A percentile compares a stretch with the other conserved stretches of the same genome.
Evolutionary conservation across 2,888 invertebrate genomes (phyloP).

Genomic region (Melieria crassipennis): DNA sequence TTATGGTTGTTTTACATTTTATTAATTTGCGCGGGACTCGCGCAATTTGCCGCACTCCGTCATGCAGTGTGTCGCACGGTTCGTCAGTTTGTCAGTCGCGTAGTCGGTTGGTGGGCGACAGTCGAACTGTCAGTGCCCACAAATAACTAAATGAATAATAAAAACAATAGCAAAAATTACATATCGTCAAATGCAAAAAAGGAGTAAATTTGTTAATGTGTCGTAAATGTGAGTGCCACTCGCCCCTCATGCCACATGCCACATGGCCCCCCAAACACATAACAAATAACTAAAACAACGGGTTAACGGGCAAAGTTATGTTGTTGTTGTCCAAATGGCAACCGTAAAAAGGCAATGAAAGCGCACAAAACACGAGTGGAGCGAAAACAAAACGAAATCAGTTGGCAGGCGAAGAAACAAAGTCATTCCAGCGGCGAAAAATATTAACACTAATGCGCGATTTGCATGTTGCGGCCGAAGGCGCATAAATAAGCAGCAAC

Average conservation of each 20-base stretch:
- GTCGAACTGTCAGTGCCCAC: no score
- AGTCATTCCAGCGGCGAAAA: not conserved
- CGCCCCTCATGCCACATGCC: no score
- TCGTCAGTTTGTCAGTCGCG: not conserved
- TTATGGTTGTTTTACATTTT: no score
- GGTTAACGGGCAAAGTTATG: constrained; percentile 35
- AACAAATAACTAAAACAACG: constrained; percentile 23
- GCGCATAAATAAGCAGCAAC: constrained; percentile 20
- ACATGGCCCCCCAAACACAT: not conserved
- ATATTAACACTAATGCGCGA: constrained; percentile 44
- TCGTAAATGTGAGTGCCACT: not conserved
- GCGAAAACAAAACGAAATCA: no score
- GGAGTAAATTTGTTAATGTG: constrained; percentile 30
- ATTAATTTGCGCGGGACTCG: no score
- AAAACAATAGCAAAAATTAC: no score
- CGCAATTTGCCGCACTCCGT: not conserved
- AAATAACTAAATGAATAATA: no score
- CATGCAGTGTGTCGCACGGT: not conserved
- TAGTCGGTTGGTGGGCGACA: no score
- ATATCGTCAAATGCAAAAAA: constrained; percentile 26
- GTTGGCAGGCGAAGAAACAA: not conserved
- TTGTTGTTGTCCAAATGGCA: not conserved
- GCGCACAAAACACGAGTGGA: no score
- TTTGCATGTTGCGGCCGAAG: constrained; percentile 43
- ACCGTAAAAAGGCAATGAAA: not conserved